Conservation (phyloP, 2,113 vertebrate species). For the Asarcornis scutulata region DNA sequence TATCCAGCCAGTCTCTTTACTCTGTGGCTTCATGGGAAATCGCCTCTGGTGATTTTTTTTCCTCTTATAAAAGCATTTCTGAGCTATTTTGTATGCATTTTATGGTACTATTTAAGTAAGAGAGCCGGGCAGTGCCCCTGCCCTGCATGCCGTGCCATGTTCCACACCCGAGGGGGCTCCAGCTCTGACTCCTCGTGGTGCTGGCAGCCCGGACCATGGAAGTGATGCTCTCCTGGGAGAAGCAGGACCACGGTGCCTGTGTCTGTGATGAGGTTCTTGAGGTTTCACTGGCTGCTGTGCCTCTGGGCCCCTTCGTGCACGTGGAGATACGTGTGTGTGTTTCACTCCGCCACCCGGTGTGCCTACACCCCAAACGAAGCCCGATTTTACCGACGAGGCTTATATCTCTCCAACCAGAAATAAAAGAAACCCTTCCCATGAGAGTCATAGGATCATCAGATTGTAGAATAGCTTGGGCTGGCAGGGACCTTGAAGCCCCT, state of each 20-base stretch:
- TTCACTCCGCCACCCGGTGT: neutral
- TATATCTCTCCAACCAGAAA: neutral
- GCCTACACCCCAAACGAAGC: fast-evolving
- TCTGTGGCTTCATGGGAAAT: neutral
- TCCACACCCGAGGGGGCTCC: neutral
- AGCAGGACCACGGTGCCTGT: fast-evolving
- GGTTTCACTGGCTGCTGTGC: no score
- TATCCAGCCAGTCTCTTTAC: neutral
- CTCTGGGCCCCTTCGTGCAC: neutral
- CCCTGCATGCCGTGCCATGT: neutral
- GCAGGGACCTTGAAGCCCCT: no score
- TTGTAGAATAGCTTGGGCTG: no score
- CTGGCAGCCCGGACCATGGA: neutral
- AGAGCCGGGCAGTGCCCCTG: neutral
- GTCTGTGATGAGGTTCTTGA: neutral
- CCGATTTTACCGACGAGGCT: neutral
- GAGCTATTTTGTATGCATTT: neutral
- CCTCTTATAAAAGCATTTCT: neutral
- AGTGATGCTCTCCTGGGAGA: neutral
- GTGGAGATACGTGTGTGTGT: neutral
- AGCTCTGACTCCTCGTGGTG: neutral
- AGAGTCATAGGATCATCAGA: neutral
- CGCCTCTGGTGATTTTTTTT: neutral
- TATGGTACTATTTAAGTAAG: no score
- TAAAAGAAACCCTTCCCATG: neutral